Evolutionary conservation across 2,113 vertebrate species (phyloP).

Genomic region (Megaptera novaeangliae): DNA sequence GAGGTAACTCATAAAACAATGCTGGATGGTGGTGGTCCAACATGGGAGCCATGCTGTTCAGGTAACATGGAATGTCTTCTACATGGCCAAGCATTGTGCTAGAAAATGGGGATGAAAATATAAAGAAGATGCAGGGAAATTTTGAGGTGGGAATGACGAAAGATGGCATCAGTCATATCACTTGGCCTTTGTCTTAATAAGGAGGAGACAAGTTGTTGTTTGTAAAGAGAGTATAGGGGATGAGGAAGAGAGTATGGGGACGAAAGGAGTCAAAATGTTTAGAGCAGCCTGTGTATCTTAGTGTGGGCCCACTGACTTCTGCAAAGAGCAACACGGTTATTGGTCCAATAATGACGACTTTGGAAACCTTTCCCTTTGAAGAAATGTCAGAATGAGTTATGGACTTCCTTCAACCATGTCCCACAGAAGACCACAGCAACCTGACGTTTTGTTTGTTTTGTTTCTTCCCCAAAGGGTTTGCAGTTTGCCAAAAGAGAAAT

Average conservation of each 20-base stretch:
- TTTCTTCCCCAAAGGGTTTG: not conserved
- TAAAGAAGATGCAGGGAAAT: not conserved
- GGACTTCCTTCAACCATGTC: constrained; percentile 34
- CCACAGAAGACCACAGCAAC: not conserved
- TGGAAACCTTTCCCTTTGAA: constrained; percentile 16
- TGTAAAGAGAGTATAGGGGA: not conserved
- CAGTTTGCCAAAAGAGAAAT: not conserved
- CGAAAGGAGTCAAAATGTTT: not conserved
- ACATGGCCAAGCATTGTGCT: not conserved
- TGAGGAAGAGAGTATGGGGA: not conserved
- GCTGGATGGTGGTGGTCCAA: not conserved
- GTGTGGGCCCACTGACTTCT: not conserved
- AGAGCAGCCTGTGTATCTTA: not conserved
- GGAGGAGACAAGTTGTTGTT: not conserved
- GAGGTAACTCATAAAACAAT: not conserved
- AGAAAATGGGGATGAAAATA: not conserved
- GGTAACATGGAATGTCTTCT: not conserved
- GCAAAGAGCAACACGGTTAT: not conserved
- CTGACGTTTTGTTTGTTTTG: not conserved
- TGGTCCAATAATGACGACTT: constrained; percentile 8
- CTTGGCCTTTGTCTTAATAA: not conserved
- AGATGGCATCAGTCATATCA: not conserved
- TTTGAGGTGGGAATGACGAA: not conserved
- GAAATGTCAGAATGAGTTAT: constrained; percentile 58
- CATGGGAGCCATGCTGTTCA: not conserved